A percentile compares a stretch with the other conserved stretches of the same genome.
Conservation (phyloP, 2,113 vertebrate species). For the Panthera leo region DNA sequence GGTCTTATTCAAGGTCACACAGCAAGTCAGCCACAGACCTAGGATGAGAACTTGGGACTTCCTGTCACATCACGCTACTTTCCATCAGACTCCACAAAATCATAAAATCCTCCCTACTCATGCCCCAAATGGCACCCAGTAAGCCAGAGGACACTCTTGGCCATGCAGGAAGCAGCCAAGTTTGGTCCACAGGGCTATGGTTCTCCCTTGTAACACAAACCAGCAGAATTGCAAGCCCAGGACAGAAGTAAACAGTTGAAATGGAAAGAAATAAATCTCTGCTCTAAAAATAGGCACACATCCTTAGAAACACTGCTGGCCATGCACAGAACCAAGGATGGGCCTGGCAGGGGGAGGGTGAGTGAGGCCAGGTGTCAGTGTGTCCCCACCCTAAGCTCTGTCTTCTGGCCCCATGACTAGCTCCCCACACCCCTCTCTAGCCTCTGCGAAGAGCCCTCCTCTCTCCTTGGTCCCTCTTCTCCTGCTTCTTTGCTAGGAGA, state of each 20-base stretch:
- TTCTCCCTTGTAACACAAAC: conserved; percentile 66
- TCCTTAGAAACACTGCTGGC: conserved; percentile 75
- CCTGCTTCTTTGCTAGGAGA: neutral
- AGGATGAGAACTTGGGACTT: neutral
- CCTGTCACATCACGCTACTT: neutral
- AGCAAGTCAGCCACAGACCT: neutral
- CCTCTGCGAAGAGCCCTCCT: neutral
- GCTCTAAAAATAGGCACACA: conserved; percentile 80
- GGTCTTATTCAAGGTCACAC: neutral
- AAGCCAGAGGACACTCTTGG: neutral
- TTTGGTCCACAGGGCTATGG: conserved; percentile 13
- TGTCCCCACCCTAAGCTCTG: neutral
- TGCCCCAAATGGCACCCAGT: neutral
- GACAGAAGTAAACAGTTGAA: conserved; percentile 79
- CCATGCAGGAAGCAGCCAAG: conserved; percentile 19
- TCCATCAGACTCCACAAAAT: neutral
- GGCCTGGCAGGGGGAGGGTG: neutral
- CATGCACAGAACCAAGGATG: conserved; percentile 5
- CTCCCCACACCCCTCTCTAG: neutral
- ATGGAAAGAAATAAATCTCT: conserved; percentile 81
- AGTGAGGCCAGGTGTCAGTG: neutral
- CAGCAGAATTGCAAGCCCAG: conserved; percentile 51
- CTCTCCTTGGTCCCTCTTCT: neutral
- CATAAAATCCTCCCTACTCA: neutral
- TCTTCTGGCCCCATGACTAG: neutral